Base-by-base conservation (phyloP, 2,888 invertebrate genomes). In the Synergus gifuensis region DNA sequence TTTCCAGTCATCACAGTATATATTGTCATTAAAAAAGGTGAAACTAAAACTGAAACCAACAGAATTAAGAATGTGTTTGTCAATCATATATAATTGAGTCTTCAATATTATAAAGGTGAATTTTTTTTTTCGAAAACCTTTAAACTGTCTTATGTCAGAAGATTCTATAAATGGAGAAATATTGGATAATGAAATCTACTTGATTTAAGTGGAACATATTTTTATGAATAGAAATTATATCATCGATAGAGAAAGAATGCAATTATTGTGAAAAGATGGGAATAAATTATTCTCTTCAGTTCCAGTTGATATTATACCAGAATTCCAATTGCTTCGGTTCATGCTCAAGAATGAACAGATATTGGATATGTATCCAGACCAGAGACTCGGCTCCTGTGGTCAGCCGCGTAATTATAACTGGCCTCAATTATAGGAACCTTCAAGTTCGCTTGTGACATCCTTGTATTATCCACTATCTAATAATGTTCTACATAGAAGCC, bases 391-490 rank as follows among this genome's bases (percentile, higher is more conserved):
- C 76, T 73, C 63, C 66, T 78, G 80, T 69, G 82, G 80, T 18
- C 63, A 36, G 44, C 79, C 76, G 60, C 82, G 64, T 82, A 84
- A 84, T 84, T 86, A 85, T 84, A 83, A 83, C 85, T 78, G 83
- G 85, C 83, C 79, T 77, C 79, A 77, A 76, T 76, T 77, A 46
- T 11, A 73, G 64, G 79, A 79, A 79, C 79, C 81, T 49, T 77
- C 76, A 78, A 81, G 76, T 84, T 79, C 83, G 77, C 81, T 42
- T 44, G 79, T 78, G 82, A 83, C 83, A 85, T 86, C 82, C 82
- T 78, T 79, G 81, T 80, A 84, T 87, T 87, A 87, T 83, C 81
- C 78, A 76, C 73, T 69, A 83, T 81, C 78, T 84, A 82, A 83
- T 78, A 77, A 77, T 58, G 58, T 42, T 85, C 79, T 81, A 28